Base-by-base conservation (phyloP, 2,113 vertebrate genomes). In the Furnarius figulus region DNA sequence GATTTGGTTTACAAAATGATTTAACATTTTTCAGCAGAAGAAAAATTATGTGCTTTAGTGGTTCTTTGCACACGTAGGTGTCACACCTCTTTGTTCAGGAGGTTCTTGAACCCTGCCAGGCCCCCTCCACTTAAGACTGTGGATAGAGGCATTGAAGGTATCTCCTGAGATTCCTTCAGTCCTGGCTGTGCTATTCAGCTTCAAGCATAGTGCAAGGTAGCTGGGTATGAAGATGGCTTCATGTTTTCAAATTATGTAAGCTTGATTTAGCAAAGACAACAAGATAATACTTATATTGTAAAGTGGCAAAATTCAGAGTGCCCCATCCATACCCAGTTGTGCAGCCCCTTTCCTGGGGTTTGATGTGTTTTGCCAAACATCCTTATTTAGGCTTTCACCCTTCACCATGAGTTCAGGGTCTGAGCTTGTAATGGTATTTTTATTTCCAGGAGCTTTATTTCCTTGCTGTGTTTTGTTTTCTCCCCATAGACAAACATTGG, bases 401-500 rank as follows among this genome's bases (percentile, higher is more conserved):
- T 91, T 73, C 39, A 25, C 44, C 21, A 6, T 42, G 55, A 87
- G 10, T 77, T 87, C 78, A 93, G 46, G 31, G 46, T 49, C 83
- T 8, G 46, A 31, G 40, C 94, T 95, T 91, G 40, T 88, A 1
- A 3, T 74, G 39, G 16, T 49, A 30, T 20, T 49, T 68, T 71
- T 39, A 31, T 12, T 55, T 5, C 5, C 68, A 72, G 75, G 78
- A 87, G 22, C 46, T 86, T 93, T 56, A 94, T 93, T 92, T 91
- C 71, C 73, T 96, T 73, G 67, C 47, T 92, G 37, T 94, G 63
- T 93, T 91, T 92, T 89, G 49, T 93, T 82, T 63, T 76, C 30
- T 90, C 76, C 68, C 79, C n/a, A 4, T 96, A 99, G 99, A 99
- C 99, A 70, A 99, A 99, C 97, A 99, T 99, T 61, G 99, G 99